A percentile compares a stretch with the other conserved stretches of the same genome.
Evolutionary conservation across 35 echinoderm and acorn worm species (phyloP).

Genomic region (Diadema setosum): DNA sequence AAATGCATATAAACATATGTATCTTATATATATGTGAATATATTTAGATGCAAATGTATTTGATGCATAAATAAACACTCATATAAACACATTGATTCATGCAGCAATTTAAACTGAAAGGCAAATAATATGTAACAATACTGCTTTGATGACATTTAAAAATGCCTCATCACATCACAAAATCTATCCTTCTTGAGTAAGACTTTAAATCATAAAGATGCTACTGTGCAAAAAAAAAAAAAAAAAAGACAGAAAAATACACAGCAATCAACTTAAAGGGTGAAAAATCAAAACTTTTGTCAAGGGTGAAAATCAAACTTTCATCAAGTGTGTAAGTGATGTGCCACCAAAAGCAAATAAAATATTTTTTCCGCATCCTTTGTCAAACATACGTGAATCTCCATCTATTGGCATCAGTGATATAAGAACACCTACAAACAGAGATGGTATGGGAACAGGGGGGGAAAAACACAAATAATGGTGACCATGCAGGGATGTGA

Average conservation of each 20-base stretch:
- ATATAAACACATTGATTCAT: no score
- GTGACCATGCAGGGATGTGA: not conserved
- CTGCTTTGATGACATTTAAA: no score
- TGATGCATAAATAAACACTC: no score
- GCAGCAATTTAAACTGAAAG: no score
- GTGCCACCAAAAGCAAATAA: no score
- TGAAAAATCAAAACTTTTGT: not conserved
- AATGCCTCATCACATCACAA: no score
- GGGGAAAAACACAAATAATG: not conserved
- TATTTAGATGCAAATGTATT: no score
- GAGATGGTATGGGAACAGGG: not conserved
- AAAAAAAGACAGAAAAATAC: not conserved
- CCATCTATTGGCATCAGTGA: not conserved
- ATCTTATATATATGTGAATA: no score
- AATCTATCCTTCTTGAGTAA: no score
- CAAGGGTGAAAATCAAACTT: not conserved
- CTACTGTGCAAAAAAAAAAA: not conserved
- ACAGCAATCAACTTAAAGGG: not conserved
- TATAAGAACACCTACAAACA: conserved; percentile 17
- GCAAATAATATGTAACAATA: no score
- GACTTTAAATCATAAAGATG: not conserved
- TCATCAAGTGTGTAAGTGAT: not conserved
- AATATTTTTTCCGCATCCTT: not conserved
- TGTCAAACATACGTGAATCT: not conserved
- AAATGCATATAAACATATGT: no score